Percentiles rank a stretch among this genome's conserved stretches.
Evolutionary conservation across 2,888 invertebrate species (phyloP).

Genomic region (Nematopogon swammerdamellus): DNA sequence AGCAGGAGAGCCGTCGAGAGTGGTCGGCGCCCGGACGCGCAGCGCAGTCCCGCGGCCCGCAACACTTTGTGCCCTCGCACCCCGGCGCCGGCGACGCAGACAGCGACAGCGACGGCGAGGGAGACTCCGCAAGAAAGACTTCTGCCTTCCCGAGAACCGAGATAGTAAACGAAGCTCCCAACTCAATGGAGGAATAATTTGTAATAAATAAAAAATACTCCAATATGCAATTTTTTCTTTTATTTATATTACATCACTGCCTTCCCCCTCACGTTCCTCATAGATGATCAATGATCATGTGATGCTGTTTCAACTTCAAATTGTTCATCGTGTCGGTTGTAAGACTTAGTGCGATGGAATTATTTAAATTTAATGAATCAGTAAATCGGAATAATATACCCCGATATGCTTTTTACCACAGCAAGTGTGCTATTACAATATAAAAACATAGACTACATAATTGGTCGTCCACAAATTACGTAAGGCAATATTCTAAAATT

Average conservation of each 20-base stretch:
- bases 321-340: no score
- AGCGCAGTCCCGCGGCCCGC: constrained; percentile 46
- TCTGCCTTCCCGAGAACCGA: constrained; percentile 31
- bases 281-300: no score
- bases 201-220: background rate
- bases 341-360: no score
- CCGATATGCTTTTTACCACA: no score
- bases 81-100: constrained; percentile 65
- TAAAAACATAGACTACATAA: no score
- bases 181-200: constrained; percentile 8
- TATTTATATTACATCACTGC: background rate
- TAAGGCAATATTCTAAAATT: no score
- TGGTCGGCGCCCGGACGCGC: constrained; percentile 64
- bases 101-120: constrained; percentile 53
- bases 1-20: constrained; percentile 35
- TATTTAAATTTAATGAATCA: no score
- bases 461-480: no score
- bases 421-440: no score
- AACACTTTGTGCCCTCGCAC: constrained; percentile 60
- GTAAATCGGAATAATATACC: no score
- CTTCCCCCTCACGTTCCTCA: background rate
- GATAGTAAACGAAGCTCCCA: constrained; percentile 50
- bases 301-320: no score
- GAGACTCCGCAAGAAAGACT: constrained; percentile 9
- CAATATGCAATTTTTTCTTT: background rate